Base-by-base conservation (phyloP, 2,888 invertebrate species). In the Scaptomyza caliginosa region DNA sequence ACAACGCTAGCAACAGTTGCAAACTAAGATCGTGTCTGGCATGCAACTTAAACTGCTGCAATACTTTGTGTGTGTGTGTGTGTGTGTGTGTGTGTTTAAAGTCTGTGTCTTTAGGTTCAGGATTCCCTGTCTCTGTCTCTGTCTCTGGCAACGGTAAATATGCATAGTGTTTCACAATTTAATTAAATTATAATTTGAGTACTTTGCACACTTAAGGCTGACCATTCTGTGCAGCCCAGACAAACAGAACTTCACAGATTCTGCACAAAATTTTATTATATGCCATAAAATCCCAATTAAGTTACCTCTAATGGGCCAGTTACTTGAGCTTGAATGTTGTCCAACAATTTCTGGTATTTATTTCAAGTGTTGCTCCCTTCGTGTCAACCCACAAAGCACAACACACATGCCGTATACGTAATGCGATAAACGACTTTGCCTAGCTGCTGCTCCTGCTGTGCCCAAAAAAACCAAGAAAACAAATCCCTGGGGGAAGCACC, bases 111-210 rank as follows among this genome's bases (percentile, higher is more conserved):
- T 39, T 46, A 26, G 24, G 28, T 34, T 55, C 34, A 52, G 60
- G 77, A 55, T 34, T 42, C 36, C 56, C n/a, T n/a, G n/a, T n/a
- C n/a, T n/a, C n/a, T n/a, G n/a, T n/a, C n/a, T n/a, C n/a, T 54
- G 58, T 43, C 54, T 54, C 46, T 56, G 57, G 66, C 54, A 42
- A 58, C 48, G 62, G 67, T 56, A 71, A 67, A 71, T 65, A 58
- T 68, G 85, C 68, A 82, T 51, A 64, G 43, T 59, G 58, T 75
- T 67, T 73, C 55, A 48, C 54, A 67, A 79, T 83, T 83, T 73
- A 88, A 88, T 88, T 86, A 76, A 88, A 86, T 76, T 88, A 76
- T 83, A 79, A 79, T 86, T 83, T 75, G 77, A 54, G 60, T 51
- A 69, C 60, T 67, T 55, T 77, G 52, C 36, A 45, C 60, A 78